Evolutionary conservation across 2,888 invertebrate genomes (phyloP), one percentile per base, ranked within the genome.

Genomic region (Melieria omissa): DNA sequence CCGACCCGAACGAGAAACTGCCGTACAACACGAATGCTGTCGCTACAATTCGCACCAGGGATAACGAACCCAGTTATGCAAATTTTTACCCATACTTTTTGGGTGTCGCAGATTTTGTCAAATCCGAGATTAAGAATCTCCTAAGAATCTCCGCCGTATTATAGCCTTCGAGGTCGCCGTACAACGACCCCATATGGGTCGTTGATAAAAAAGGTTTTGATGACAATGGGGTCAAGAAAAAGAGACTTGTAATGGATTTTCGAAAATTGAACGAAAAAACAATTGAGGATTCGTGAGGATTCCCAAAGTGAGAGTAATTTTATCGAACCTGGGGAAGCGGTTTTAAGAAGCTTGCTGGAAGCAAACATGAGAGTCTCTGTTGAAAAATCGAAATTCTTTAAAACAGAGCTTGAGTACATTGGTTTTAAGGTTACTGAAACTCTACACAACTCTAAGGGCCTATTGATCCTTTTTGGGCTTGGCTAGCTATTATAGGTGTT

Each of bases 21-120:
- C 60, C 68, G 5, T 58, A 63, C 16, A 73, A 71, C 42, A 71
- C 65, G 6, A 71, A 68, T 14, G 41, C 67, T 14, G 47, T 41
- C 6, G 68, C 57, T 3, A 69, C 62, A 29, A 74, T 71, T 62
- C 46, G 65, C 12, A 66, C 69, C 0, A 64, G 4, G 12, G 54
- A 63, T 44, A 9, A 73, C 0, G 65, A 73, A 1, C 67, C 67
- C 1, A 8, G 68, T 4, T 69, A 52, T 10, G 9, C 16, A 16
- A 62, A n/a, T n/a, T 16, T n/a, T 16, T 58, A 55, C 12, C 62
- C 58, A 6, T 69, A 62, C 16, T 29, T 63, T 6, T 42, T 60
- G 42, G 55, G 47, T 4, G 49, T 42, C 9, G 44, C 67, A 12
- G 52, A 54, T 41, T 55, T 65, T 45, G 41, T 65, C 42, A 65